Percentiles rank a stretch among this genome's conserved stretches.
phyloP scores from a whole-genome alignment of 2,888 invertebrate genomes.

The Lepidochrysops patricia region DNA sequence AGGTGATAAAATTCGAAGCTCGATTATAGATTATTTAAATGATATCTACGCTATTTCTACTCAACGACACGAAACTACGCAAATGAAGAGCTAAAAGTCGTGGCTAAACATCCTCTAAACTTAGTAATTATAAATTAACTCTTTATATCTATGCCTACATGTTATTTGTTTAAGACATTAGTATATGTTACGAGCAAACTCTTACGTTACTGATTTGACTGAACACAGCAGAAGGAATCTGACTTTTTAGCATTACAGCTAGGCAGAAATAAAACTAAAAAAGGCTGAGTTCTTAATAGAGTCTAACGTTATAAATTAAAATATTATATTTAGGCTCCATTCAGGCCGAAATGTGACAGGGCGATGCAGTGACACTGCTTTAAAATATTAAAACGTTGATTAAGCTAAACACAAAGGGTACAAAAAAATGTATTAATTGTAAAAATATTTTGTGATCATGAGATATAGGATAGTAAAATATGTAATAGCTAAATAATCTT shows the following conservation, averaged over 20 bases:
- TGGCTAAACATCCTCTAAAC: conserved; percentile 71
- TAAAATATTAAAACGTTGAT: no score
- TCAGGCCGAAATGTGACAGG: no score
- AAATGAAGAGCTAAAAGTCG: conserved; percentile 54
- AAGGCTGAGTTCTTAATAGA: no score
- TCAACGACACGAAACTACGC: conserved; percentile 43
- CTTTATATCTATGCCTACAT: conserved; percentile 32
- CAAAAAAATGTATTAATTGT: no score
- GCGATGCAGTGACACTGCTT: no score
- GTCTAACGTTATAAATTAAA: no score
- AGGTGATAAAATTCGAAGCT: conserved; percentile 69
- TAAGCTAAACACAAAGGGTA: no score
- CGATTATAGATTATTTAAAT: conserved; percentile 54
- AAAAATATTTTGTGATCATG: no score
- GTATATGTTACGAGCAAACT: conserved; percentile 27
- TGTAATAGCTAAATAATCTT: no score
- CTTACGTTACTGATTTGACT: conserved; percentile 39
- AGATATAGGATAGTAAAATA: no score
- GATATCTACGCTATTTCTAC: conserved; percentile 58
- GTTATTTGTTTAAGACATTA: conserved; percentile 39
- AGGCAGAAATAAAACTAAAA: not conserved
- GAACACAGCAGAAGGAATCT: conserved; percentile 36
- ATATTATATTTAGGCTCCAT: no score
- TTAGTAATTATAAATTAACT: conserved; percentile 60
- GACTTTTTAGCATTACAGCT: not conserved